Evolutionary conservation across 2,113 vertebrate genomes (phyloP).

Genomic region (Corythoichthys haematopterus): DNA sequence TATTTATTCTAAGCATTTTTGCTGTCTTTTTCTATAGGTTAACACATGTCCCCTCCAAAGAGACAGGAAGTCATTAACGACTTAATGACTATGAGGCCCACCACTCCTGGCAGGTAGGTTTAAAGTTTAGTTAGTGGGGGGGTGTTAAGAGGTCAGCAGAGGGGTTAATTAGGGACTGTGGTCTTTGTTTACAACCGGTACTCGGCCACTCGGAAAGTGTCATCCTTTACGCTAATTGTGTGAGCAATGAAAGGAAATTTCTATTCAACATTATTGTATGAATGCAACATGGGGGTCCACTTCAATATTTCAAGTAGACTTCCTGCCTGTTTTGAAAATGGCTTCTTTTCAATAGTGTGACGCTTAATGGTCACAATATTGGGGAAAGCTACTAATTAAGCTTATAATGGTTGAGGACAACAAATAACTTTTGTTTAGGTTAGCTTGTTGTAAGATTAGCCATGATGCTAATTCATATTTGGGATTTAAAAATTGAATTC

Average conservation of each 20-base stretch:
- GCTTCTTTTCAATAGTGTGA: no score
- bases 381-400: no score
- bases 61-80: constrained; percentile 66
- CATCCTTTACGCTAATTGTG: constrained; percentile 42
- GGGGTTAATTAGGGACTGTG: constrained; percentile 65
- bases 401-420: no score
- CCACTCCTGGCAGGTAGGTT: constrained; percentile 29
- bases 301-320: no score
- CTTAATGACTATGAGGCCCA: constrained; percentile 50
- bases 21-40: no score
- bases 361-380: no score
- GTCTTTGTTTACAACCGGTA: constrained; percentile 52
- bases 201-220: constrained; percentile 28
- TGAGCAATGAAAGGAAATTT: constrained; percentile 39
- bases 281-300: constrained; percentile 9
- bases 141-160: constrained; percentile 58
- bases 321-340: no score
- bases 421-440: not conserved
- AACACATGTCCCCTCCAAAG: constrained; percentile 42
- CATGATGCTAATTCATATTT: no score
- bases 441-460: not conserved
- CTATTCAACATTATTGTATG: constrained; percentile 24
- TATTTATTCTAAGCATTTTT: no score
- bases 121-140: constrained; percentile 39
- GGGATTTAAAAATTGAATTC: no score